Evolutionary conservation across 2,888 invertebrate genomes (phyloP), one percentile per base, ranked within the genome.

Genomic region (Cerceris rybyensis): DNA sequence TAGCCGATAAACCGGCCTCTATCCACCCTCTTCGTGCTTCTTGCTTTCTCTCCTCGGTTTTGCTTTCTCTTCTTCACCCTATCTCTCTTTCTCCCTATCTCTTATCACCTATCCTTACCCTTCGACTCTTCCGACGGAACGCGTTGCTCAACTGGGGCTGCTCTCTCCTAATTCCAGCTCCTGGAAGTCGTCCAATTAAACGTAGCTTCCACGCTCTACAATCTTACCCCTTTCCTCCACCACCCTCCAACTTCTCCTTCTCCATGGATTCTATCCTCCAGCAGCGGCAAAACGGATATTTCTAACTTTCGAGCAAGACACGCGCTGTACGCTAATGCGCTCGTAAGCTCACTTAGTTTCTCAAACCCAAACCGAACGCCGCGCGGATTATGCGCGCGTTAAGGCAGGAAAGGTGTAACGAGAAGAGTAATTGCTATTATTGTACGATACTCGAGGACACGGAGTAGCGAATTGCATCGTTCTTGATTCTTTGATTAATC

Each of bases 181-280:
- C 80, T 85, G 84, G 84, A 86, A 88, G 85, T 85, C 88, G 80
- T 88, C 87, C 87, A 88, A 88, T 88, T 88, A 88, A 88, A 88
- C 84, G 86, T 84, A 78, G 72, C 82, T 77, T 78, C 83, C 70
- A 74, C 76, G 71, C 28, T 78, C 75, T 54, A 54, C 78, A 58
- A 61, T 67, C 78, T 8, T 13, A 41, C 74, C 39, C 11, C 60
- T n/a, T n/a, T 13, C 41, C 43, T n/a, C n/a, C 16, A 13, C 7
- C 60, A 6, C 14, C 54, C n/a, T 11, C 43, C 14, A 11, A 49
- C 14, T 65, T 14, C 49, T 41, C 54, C 54, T 28, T 6, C 61
- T 14, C 57, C 52, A 16, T 58, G 28, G 41, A 55, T 46, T 61
- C 69, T 14, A 63, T 63, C 69, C 70, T 54, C 63, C 49, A 54